A percentile compares a stretch with the other conserved stretches of the same genome.
phyloP scores from a whole-genome alignment of 2,113 vertebrate genomes.

The Xiphophorus maculatus region DNA sequence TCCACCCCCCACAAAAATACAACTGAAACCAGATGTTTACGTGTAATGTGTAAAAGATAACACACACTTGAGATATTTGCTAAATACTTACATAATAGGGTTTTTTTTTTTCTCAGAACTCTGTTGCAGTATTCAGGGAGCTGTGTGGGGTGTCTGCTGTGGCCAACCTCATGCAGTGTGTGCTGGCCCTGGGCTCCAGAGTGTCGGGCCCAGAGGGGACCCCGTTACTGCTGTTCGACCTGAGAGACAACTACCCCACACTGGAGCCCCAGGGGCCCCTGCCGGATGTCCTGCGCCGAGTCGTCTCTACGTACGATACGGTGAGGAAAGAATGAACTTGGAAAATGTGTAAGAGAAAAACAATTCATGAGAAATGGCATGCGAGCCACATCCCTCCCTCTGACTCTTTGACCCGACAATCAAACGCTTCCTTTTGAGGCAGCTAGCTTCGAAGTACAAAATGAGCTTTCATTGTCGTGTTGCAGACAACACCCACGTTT shows the following conservation, averaged over 20 bases:
- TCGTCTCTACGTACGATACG: conserved; percentile 88
- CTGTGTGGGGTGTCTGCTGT: conserved; percentile 92
- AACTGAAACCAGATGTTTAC: not conserved
- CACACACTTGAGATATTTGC: no score
- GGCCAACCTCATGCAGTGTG: conserved; percentile 95
- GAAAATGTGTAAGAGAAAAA: not conserved
- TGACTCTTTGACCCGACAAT: conserved; percentile 37
- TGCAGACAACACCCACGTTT: conserved; percentile 5
- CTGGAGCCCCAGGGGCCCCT: conserved; percentile 92
- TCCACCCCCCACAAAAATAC: not conserved
- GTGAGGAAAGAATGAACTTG: conserved; percentile 77
- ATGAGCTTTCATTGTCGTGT: conserved; percentile 46
- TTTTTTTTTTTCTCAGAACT: conserved; percentile 76
- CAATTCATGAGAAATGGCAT: conserved; percentile 32
- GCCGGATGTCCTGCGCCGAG: conserved; percentile 92
- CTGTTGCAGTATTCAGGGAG: conserved; percentile 92
- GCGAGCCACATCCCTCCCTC: conserved; percentile 26
- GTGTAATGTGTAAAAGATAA: no score
- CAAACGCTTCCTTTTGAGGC: conserved; percentile 43
- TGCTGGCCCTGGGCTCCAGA: conserved; percentile 88
- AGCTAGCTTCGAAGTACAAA: not conserved
- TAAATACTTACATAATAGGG: no score
- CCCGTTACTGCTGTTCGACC: conserved; percentile 88
- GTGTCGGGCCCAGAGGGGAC: conserved; percentile 86
- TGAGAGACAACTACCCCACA: conserved; percentile 87